Base-by-base conservation (phyloP, 2,888 invertebrate species). In the Emmelina monodactyla region DNA sequence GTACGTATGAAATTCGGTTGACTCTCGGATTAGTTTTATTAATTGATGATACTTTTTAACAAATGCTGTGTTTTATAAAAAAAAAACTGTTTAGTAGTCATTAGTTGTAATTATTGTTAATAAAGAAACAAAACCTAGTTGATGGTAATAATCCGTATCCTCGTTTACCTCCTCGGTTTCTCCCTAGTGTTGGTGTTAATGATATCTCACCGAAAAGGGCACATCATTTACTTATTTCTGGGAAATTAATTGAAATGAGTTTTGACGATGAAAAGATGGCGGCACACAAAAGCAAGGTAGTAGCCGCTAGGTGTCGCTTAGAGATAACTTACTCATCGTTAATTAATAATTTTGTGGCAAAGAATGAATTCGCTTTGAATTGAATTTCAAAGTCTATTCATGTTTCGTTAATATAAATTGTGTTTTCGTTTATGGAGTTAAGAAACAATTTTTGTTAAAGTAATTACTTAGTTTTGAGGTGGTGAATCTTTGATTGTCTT, bases 211-310 rank as follows among this genome's bases (percentile, higher is more conserved):
- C 72, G 63, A 69, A 75, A 67, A 72, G 71, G 73, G 68, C 72
- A 72, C 76, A 76, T 65, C 71, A 75, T 75, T 79, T 76, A 78
- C 72, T 78, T 76, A 75, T 72, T 78, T 71, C 73, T 66, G 63
- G 58, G 64, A 79, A 78, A 78, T 78, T 78, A 79, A 79, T 79
- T 78, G 73, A 79, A 79, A 79, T 79, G 79, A 79, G 78, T 75
- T 78, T 66, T 68, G 68, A 64, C 69, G 78, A 70, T 78, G 79
- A 78, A 79, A n/a, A n/a, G n/a, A n/a, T n/a, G n/a, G n/a, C n/a
- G n/a, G n/a, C n/a, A n/a, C n/a, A n/a, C n/a, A n/a, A n/a, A n/a
- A n/a, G n/a, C n/a, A n/a, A n/a, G n/a, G n/a, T n/a, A 66, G 61
- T 62, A 55, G 69, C 64, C 71, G 69, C 62, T 73, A 79, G 78